Evolutionary conservation across 2,113 vertebrate genomes (phyloP), one percentile per base, ranked within the genome.

Genomic region (Microcebus tavaratra): DNA sequence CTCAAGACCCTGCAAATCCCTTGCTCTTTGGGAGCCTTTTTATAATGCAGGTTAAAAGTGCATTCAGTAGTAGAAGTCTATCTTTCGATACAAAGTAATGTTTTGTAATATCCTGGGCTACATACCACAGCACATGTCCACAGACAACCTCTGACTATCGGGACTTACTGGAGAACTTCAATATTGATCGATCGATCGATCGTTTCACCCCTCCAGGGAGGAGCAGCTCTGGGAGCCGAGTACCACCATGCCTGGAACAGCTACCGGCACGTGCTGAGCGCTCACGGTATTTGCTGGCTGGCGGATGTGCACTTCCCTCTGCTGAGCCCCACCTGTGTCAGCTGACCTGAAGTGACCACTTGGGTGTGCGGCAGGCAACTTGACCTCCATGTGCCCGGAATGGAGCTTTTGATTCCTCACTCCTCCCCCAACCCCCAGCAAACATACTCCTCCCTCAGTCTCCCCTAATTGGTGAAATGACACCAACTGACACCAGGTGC

Each of bases 251-350:
- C 45, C 45, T 11, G 17, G 15, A 12, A 31, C 3, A 13, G 65
- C 17, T 72, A 25, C 34, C 2, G 6, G 36, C 15, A 21, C 18
- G 14, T 0, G 15, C 10, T 13, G 5, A 15, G 34, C 11, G 11
- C 45, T 15, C 61, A 70, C 59, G 45, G 13, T 39, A 59, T 8
- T 8, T 13, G 36, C 27, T 21, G 31, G 13, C 57, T 39, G n/a
- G n/a, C 2, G 0, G 61, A 12, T 5, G 20, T 29, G 3, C 20
- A 3, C 36, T 29, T 79, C 36, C 25, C 59, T 29, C 25, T 53
- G 13, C 45, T 12, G 45, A 20, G 25, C 15, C 59, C 36, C 42
- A 31, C 15, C 73, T 4, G 1, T 0, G 2, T 11, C 15, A 5
- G 34, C 11, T 67, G 23, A 23, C 8, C 81, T 25, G 70, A 29